Evolutionary conservation across 2,888 invertebrate genomes (phyloP).

Genomic region (Patella ulyssiponensis): DNA sequence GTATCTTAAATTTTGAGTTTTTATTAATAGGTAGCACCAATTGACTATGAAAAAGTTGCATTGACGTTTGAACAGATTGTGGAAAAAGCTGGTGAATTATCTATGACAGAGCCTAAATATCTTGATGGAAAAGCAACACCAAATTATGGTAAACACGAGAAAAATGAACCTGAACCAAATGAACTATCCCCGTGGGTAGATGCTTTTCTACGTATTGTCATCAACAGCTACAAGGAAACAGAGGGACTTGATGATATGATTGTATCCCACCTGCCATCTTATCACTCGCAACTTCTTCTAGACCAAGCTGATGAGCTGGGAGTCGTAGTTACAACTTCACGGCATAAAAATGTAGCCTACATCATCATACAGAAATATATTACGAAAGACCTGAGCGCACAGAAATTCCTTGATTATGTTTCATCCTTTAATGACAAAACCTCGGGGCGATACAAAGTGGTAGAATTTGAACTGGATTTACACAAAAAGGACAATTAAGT

Average conservation of each 20-base stretch:
- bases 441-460: background rate
- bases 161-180: background rate
- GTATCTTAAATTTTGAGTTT: no score
- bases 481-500: no score
- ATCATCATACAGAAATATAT: background rate
- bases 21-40: no score
- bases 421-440: background rate
- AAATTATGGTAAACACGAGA: background rate
- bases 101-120: background rate
- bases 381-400: background rate
- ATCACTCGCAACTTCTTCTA: background rate
- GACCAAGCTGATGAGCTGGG: background rate
- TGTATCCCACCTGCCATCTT: background rate
- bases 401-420: background rate
- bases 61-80: constrained; percentile 5
- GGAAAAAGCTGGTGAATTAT: background rate
- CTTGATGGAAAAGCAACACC: background rate
- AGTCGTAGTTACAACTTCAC: background rate
- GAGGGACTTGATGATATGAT: constrained; percentile 1
- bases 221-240: background rate
- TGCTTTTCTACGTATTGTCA: background rate
- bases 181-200: background rate
- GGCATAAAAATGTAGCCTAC: background rate
- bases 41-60: background rate
- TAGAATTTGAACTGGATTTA: no score